Conservation (phyloP, 1,140 invertebrate species). For the Phymorhynchus buccinoides region DNA sequence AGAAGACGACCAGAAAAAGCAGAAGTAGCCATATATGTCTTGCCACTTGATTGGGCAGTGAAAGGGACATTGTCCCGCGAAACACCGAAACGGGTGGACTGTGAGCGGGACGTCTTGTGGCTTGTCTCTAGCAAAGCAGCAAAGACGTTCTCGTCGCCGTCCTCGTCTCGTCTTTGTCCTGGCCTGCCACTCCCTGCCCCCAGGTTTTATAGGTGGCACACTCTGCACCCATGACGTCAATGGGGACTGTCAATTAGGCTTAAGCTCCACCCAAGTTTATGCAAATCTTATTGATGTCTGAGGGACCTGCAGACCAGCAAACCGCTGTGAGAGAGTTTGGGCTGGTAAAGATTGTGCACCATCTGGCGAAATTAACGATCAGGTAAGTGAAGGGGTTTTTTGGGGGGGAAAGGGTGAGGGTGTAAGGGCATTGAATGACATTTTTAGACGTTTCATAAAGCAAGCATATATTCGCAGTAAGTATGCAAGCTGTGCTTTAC, state of each 20-base stretch:
- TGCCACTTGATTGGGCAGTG: conserved; percentile 21
- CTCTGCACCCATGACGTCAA: not conserved
- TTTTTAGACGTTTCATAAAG: conserved; percentile 8
- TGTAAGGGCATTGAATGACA: not conserved
- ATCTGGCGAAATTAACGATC: conserved; percentile 1
- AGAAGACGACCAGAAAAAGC: not conserved
- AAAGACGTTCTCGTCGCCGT: not conserved
- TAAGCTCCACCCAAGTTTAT: not conserved
- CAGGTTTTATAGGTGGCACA: not conserved
- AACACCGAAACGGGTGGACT: conserved; percentile 5
- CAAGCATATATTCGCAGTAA: not conserved
- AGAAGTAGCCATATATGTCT: conserved; percentile 9
- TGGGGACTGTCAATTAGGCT: not conserved
- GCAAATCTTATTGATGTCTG: not conserved
- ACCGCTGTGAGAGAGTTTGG: not conserved
- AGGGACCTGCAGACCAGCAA: no score
- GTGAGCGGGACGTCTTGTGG: not conserved
- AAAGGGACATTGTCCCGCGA: conserved; percentile 17
- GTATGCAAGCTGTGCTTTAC: not conserved
- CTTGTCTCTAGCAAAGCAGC: not conserved
- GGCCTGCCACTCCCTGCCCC: not conserved
- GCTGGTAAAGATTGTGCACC: not conserved
- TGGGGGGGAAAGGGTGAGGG: not conserved
- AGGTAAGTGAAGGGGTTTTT: not conserved
- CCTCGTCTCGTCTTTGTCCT: not conserved